Base-by-base conservation (phyloP, 2,797 vertebrate genomes). In the Lutjanus argentimaculatus region DNA sequence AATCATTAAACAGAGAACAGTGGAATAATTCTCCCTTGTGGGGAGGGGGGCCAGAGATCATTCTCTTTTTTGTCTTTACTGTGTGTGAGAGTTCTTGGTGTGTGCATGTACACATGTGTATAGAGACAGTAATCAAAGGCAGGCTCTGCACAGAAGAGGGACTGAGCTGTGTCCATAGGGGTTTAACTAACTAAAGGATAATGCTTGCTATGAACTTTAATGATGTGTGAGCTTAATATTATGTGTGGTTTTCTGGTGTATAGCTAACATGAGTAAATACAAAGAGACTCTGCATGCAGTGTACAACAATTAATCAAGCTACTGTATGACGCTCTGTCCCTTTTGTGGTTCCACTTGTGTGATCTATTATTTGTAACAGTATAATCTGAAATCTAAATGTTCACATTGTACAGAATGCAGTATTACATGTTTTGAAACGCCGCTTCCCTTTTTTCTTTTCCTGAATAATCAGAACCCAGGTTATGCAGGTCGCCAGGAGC, bases 401-500 rank as follows among this genome's bases (percentile, higher is more conserved):
- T 14, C 2, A 17, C 58, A 0, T 30, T 22, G 55, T 46, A 11
- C 10, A 56, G 46, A 30, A 42, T 51, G 30, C 0, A 67, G 17
- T 66, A n/a, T 30, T 57, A 45, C 3, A 68, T 78, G 55, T 53
- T 53, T 63, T 11, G 0, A 61, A 63, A 14, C 2, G 9, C 4
- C 0, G 8, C 0, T 40, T 59, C 7, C 51, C 43, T 1, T 17
- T 42, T 48, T 46, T 36, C 14, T n/a, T 59, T 69, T 40, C 3
- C 2, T 55, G 7, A 45, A 52, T 84, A 1, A 85, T 49, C 73
- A 99, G 99, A 99, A 99, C 83, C 99, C 98, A 58, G 98, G 98
- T 46, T 99, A 99, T 51, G 98, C 97, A 36, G 99, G 98, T 36
- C 95, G 97, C 10, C 98, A 99, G 90, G 98, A 99, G 78, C 97